phyloP scores from a whole-genome alignment of 2,797 vertebrate species.

The Myotis pilosus region DNA sequence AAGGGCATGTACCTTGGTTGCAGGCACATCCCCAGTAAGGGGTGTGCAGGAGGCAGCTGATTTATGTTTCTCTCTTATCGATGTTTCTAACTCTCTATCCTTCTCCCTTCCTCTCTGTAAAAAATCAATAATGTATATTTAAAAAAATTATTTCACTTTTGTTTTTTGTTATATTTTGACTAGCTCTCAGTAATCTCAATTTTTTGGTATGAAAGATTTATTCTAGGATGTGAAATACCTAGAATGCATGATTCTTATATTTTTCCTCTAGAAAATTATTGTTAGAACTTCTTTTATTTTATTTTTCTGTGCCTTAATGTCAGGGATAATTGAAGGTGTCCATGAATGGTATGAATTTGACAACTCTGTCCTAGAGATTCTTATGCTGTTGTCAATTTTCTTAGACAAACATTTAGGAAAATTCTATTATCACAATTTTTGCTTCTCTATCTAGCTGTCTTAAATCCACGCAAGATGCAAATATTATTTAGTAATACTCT shows the following conservation, averaged over 20 bases:
- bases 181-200: background rate
- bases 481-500: background rate
- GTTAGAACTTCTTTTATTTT: background rate
- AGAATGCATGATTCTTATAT: background rate
- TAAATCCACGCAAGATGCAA: background rate
- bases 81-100: too few species aligned
- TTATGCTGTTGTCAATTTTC: conserved; percentile 14
- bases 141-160: background rate
- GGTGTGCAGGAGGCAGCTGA: too few species aligned
- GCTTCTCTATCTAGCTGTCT: background rate
- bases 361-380: background rate
- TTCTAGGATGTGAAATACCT: background rate
- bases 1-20: too few species aligned
- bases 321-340: background rate
- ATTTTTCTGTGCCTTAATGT: background rate
- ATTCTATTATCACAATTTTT: background rate
- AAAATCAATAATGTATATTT: too few species aligned
- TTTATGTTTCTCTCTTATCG: too few species aligned
- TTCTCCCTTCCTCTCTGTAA: too few species aligned
- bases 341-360: background rate
- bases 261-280: conserved; percentile 10
- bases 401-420: conserved; percentile 28
- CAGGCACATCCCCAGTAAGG: too few species aligned
- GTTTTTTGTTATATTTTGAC: background rate
- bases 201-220: background rate